Conservation (phyloP, 2,113 vertebrate genomes). For the Leucopsar rothschildi region DNA sequence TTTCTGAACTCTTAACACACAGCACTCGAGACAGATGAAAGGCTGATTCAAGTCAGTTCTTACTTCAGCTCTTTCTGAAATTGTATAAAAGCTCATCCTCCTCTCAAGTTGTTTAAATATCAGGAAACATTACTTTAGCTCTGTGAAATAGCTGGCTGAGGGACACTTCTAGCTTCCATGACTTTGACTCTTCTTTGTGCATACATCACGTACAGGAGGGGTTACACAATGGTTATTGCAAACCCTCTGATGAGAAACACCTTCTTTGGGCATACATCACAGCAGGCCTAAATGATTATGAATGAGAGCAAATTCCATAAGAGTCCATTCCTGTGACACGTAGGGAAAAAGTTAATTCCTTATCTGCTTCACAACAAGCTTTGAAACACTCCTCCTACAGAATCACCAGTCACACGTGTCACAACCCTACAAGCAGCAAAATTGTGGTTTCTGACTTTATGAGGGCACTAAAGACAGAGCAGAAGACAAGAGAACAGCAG, state of each 20-base stretch:
- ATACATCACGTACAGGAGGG: neutral
- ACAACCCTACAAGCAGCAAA: neutral
- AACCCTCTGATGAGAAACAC: neutral
- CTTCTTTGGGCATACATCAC: neutral
- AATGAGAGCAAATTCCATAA: neutral
- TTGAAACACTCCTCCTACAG: neutral
- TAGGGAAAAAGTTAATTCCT: neutral
- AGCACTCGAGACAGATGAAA: neutral
- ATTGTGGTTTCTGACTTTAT: neutral
- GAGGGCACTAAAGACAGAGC: neutral
- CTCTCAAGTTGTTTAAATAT: neutral
- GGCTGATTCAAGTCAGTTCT: neutral
- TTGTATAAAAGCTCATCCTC: neutral
- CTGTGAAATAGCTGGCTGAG: neutral
- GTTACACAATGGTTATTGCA: neutral
- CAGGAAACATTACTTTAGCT: neutral
- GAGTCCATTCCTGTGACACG: neutral
- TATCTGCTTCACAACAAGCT: neutral
- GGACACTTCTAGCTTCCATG: neutral
- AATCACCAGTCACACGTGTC: neutral
- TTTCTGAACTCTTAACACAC: neutral
- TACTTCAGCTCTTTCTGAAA: neutral
- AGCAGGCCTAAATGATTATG: neutral
- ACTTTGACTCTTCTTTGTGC: neutral
- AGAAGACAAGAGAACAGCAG: neutral